Evolutionary conservation across 1,140 invertebrate genomes (phyloP), one percentile per base, ranked within the genome.

Genomic region (Brachionus manjavacas): DNA sequence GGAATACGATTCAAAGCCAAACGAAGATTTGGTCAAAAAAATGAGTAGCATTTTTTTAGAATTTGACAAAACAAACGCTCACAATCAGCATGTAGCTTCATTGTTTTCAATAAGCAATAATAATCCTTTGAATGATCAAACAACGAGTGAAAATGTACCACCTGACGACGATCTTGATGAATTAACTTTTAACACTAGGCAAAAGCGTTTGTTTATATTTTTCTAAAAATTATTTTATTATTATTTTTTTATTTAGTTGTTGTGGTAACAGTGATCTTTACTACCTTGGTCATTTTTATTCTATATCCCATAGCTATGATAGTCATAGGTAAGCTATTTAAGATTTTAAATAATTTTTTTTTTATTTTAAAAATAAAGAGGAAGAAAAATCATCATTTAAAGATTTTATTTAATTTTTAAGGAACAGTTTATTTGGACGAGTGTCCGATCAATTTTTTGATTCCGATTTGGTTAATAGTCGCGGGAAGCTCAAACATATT

Each of bases 271-370:
- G 31, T 68, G 14, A 55, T 81, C 64, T 68, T 81, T 23, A 64
- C 35, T 8, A 46, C 25, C 4, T 16, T 81, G 16, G 9, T 81
- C 41, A 25, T 81, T 64, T 64, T 81, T 64, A 60, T 81, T 16
- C 11, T 81, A 0, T 81, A 81, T 81, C 79, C 79, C 35, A 14
- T 64, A 12, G 79, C 79, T 28, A 81, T 81, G 79, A 81, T 81
- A n/a, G 12, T 81, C 35, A 81, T 81, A 20, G 79, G 79, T 81
- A 81, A 60, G 52, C 14, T 23, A 7, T 35, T 80, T 9, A 39
- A 31, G 23, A 46, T 55, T n/a, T 9, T 20, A 28, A 80, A 1
- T 52, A 41, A 52, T 78, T 55, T 14, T 43, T 20, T 78, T 78
- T 4, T 35, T 35, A 7, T 35, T 28, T 35, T 35, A 35, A 35